Base-by-base conservation (phyloP, 2,888 invertebrate species). In the Phalera bucephala region DNA sequence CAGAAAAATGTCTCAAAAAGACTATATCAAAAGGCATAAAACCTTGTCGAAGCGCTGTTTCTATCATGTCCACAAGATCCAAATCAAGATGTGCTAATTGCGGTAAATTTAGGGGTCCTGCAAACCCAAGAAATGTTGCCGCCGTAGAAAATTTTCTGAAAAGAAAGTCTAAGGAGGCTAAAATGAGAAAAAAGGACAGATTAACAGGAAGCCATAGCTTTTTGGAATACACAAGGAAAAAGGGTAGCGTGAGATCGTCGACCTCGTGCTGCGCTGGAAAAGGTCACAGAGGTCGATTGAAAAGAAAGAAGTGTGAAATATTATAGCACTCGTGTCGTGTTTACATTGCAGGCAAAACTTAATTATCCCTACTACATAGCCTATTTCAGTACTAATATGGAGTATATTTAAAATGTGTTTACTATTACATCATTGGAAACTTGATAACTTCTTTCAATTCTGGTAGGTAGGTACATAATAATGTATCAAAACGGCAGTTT, bases 11-110 rank as follows among this genome's bases (percentile, higher is more conserved):
- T 41, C 55, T 88, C 8, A 67, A 39, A 35, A 77, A 39, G 54
- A 78, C 80, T 1, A 74, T 43, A 11, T 73, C 72, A 9, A 84
- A 80, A 43, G 69, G 71, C 15, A 40, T 74, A 38, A 66, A 41
- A 33, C 85, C 80, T 2, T 88, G 88, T 48, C 64, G 36, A 31
- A 88, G 88, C 45, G 88, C 88, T 1, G 74, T 71, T 1, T 87
- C 88, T 8, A 84, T 87, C 12, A 69, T 88, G 76, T 48, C 76
- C 7, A 80, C 81, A 2, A 71, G 62, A 41, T 72, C 82, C 1
- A 79, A 53, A 40, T n/a, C 69, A n/a, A 54, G 39, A 46, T 87
- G 86, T 47, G 32, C 40, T 5, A 61, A 45, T 11, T 85, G 87
- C 37, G 70, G 73, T 6, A 80, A 71, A 55, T 70, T 52, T 33